Base-by-base conservation (phyloP, 2,888 invertebrate genomes). In the Aspidapion aeneum region DNA sequence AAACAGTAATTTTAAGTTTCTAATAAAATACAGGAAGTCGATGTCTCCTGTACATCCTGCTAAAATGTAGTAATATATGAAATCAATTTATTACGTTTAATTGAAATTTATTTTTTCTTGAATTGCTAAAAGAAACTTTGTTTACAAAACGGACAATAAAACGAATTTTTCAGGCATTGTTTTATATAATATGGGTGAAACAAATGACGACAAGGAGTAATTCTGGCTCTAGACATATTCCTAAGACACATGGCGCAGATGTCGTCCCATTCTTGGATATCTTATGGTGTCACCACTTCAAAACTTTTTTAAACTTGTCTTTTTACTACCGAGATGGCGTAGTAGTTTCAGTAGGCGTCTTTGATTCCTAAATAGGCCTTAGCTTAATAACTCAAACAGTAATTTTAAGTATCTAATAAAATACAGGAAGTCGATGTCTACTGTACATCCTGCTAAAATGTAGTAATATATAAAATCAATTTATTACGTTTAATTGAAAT, bases 171-270 rank as follows among this genome's bases (percentile, higher is more conserved):
- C 18, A 91, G 82, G 74, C 91, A 91, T 67, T 85, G 84, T 64
- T 90, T 82, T 19, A 92, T 80, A 73, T 91, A 92, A 72, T 88
- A 86, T 0, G 89, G 89, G 78, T 92, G 92, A 79, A 91, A 92
- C 73, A 88, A 84, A 75, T 92, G 92, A n/a, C n/a, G n/a, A 55
- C 92, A 92, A 0, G 91, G 90, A 0, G 91, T 91, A 49, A 91
- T 86, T 55, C 90, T 82, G 0, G 91, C 91, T 7, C 85, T 84
- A 60, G 80, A 83, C 90, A 91, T 90, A 12, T 80, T 77, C 63
- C 84, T 87, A 50, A 92, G 81, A 72, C 92, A 92, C 1, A 92
- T 89, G 0, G 91, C 89, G 76, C 92, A 92, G 3, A 91, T 88
- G 71, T 92, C 91, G 69, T 91, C 89, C 69, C 88, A 84, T 16